These are phyloP conservation scores for Sialis fuliginosa DNA, from an alignment of 2,888 invertebrate species.

Conservation along the genomic window DNA sequence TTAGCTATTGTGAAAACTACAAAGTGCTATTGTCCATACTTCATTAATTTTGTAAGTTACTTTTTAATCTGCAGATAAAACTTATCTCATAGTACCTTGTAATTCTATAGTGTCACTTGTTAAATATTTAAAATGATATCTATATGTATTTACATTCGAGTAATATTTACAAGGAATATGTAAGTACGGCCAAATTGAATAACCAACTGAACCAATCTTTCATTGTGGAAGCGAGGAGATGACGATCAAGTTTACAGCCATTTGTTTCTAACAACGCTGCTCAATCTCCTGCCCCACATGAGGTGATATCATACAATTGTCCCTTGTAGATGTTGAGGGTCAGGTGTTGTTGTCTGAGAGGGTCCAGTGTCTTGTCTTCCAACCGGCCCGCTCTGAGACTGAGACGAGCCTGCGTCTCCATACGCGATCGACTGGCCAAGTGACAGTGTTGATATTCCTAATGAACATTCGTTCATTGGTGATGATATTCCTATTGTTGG, in stretches of 20 bases:
- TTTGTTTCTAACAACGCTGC: constrained; percentile 56
- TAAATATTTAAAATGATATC: no score
- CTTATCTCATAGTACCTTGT: no score
- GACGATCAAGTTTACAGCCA: constrained; percentile 42
- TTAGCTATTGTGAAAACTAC: no score
- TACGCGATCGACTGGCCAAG: constrained; percentile 9
- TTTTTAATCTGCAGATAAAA: no score
- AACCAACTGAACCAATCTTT: background rate
- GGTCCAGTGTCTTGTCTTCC: constrained; percentile 10
- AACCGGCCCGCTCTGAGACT: constrained; percentile 21
- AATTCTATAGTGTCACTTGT: no score
- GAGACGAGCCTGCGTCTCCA: constrained; percentile 19
- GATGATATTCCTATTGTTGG: constrained; percentile 4
- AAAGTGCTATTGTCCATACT: no score
- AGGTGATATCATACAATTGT: constrained; percentile 92
- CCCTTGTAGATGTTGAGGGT: constrained; percentile 66
- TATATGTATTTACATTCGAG: no score
- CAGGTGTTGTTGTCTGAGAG: constrained; percentile 26
- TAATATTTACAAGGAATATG: no score
- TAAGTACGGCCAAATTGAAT: background rate
- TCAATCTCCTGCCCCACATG: constrained; percentile 78
- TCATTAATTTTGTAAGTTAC: no score
- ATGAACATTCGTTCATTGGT: constrained; percentile 3
- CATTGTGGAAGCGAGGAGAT: constrained; percentile 6
- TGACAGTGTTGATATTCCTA: constrained; percentile 6